Conservation (phyloP, 2,113 vertebrate genomes). For the Stigmatopora argus region DNA sequence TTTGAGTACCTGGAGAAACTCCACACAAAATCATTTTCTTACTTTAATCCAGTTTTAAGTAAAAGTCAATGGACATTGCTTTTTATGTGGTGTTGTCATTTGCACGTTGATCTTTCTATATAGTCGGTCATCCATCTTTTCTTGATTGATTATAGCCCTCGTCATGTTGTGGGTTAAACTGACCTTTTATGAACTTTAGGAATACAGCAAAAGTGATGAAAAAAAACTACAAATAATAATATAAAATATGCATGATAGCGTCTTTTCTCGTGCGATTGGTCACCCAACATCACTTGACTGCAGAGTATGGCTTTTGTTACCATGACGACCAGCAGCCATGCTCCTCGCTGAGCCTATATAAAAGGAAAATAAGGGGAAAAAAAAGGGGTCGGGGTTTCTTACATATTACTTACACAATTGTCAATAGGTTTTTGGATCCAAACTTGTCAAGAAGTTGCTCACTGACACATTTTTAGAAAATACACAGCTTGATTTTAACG, state of each 20-base stretch:
- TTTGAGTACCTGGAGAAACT: too few relatives aligned
- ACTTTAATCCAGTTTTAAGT: not conserved
- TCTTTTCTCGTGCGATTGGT: not conserved
- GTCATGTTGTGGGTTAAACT: not conserved
- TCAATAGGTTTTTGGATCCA: not conserved
- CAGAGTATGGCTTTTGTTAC: not conserved
- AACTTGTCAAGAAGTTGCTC: not conserved
- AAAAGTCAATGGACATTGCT: not conserved
- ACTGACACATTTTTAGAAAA: not conserved
- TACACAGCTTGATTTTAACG: too few relatives aligned
- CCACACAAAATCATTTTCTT: not conserved
- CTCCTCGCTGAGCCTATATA: not conserved
- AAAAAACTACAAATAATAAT: not conserved
- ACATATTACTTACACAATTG: not conserved
- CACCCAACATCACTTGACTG: not conserved
- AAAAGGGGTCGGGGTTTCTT: not conserved
- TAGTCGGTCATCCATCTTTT: too few relatives aligned
- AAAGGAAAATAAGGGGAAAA: too few relatives aligned
- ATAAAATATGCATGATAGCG: not conserved
- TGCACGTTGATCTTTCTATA: not conserved
- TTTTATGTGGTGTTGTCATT: not conserved
- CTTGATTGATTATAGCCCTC: constrained; percentile 5
- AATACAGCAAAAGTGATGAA: not conserved
- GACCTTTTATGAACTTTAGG: not conserved
- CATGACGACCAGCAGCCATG: not conserved